Evolutionary conservation across 2,888 invertebrate species (phyloP).

Genomic region (Chrysina gloriosa): DNA sequence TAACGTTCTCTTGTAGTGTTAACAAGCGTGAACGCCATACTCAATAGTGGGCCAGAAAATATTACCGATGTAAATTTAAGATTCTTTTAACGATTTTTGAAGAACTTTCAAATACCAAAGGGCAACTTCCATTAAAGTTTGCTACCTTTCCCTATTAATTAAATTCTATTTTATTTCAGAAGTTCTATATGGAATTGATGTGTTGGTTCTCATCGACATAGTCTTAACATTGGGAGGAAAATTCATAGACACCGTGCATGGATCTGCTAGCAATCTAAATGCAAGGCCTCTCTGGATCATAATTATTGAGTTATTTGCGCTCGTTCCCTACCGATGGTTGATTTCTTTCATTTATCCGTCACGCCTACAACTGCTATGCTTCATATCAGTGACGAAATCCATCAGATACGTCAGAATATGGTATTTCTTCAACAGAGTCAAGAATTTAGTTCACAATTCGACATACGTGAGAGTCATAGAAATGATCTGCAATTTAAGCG

Average conservation of each 20-base stretch:
- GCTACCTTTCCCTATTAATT: no score
- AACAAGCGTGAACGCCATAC: no score
- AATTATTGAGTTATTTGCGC: conserved; percentile 42
- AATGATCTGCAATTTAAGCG: conserved; percentile 15
- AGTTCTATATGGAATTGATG: conserved; percentile 20
- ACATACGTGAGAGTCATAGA: conserved; percentile 12
- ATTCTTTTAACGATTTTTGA: no score
- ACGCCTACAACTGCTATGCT: conserved; percentile 2
- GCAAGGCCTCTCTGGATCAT: conserved; percentile 34
- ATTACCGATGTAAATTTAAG: no score
- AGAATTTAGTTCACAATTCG: conserved; percentile 14
- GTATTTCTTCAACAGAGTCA: conserved; percentile 27
- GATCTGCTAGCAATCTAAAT: conserved; percentile 13
- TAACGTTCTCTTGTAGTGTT: no score
- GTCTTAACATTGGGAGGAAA: conserved; percentile 30
- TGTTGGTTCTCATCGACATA: conserved; percentile 18
- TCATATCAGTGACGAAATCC: conserved; percentile 25
- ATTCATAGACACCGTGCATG: not conserved
- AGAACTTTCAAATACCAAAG: no score
- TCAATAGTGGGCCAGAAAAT: no score
- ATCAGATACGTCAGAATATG: conserved; percentile 29
- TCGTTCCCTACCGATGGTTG: conserved; percentile 46
- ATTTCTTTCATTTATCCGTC: not conserved
- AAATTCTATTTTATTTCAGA: conserved; percentile 39
- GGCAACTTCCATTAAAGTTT: no score